Conservation (phyloP, 2,888 invertebrate species). For the Hyposoter dolosus region DNA sequence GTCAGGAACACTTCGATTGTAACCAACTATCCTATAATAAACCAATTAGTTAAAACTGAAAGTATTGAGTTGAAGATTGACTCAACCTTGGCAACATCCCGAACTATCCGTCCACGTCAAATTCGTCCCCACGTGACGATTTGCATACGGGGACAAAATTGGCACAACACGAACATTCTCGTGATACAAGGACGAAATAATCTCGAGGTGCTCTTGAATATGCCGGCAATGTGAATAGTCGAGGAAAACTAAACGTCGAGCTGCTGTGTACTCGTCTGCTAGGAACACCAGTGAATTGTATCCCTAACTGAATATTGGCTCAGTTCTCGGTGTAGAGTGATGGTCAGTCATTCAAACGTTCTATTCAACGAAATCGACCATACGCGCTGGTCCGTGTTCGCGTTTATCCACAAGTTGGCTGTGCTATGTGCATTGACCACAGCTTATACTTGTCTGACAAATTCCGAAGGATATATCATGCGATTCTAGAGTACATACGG, state of each 20-base stretch:
- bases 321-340: background rate
- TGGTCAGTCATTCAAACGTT: background rate
- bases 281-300: conserved; percentile 1
- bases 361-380: background rate
- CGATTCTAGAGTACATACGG: background rate
- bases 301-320: background rate
- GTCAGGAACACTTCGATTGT: too few species aligned
- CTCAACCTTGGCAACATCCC: too few species aligned
- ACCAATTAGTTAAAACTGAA: too few species aligned
- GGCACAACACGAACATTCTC: background rate
- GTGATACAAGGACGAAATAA: background rate
- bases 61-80: too few species aligned
- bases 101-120: too few species aligned
- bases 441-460: conserved; percentile 10
- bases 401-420: background rate
- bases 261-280: background rate
- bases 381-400: background rate
- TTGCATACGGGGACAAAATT: too few species aligned
- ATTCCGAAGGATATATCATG: conserved; percentile 1
- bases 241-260: background rate
- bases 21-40: too few species aligned
- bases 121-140: too few species aligned
- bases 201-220: background rate
- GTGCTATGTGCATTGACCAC: background rate
- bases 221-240: background rate